Percentiles rank a stretch among this genome's conserved stretches.
Evolutionary conservation across 2,113 vertebrate genomes (phyloP).

Genomic region (Xiphorhynchus elegans): DNA sequence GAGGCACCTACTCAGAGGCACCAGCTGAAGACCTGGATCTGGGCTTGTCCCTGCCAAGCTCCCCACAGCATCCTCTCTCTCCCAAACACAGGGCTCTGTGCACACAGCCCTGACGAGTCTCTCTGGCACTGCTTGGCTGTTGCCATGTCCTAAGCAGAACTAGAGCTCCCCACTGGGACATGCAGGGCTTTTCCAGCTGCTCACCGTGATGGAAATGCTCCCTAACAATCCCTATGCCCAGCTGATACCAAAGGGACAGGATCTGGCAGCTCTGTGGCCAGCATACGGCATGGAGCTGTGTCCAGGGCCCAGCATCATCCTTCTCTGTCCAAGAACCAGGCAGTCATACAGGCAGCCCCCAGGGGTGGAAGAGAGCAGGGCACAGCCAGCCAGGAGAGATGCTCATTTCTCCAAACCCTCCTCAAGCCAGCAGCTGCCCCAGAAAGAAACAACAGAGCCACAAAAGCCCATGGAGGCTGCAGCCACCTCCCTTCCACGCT

Average conservation of each 20-base stretch:
- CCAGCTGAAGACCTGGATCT: not conserved
- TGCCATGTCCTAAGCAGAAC: not conserved
- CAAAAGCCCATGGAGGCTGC: not conserved
- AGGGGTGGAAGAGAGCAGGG: not conserved
- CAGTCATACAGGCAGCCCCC: not conserved
- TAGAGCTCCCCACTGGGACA: not conserved
- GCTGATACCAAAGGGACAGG: not conserved
- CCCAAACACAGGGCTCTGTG: accelerated
- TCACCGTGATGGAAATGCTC: not conserved
- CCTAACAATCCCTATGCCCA: not conserved
- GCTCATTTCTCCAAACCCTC: not conserved
- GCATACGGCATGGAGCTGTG: accelerated
- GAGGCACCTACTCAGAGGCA: not conserved
- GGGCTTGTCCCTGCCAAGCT: accelerated
- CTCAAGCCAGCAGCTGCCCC: not conserved
- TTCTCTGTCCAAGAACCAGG: not conserved
- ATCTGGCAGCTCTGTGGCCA: not conserved
- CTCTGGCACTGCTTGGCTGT: not conserved
- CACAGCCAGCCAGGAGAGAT: not conserved
- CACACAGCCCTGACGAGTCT: not conserved
- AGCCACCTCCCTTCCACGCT: not conserved
- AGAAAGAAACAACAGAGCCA: not conserved
- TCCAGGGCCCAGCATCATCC: not conserved
- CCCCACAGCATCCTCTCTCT: not conserved
- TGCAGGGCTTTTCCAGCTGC: not conserved